Conservation (phyloP, 2,888 invertebrate species). For the Epistrophe eligans region DNA sequence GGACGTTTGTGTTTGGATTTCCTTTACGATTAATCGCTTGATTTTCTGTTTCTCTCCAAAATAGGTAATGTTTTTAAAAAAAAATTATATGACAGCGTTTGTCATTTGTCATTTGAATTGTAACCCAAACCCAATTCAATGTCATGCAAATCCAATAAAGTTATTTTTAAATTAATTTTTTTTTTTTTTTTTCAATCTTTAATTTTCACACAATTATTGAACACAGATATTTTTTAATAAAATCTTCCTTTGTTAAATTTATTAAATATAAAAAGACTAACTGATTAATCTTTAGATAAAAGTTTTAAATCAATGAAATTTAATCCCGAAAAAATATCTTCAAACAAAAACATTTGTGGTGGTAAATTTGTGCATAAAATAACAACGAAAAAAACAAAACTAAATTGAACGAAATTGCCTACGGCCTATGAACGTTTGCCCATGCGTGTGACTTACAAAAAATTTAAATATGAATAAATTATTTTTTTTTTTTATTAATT, state of each 20-base stretch:
- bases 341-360: not conserved
- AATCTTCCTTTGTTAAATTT: not conserved
- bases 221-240: too few species aligned
- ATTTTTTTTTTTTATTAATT: not conserved
- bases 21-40: too few species aligned
- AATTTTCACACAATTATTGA: too few species aligned
- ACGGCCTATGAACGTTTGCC: not conserved
- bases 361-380: not conserved
- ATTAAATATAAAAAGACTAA: not conserved
- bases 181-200: too few species aligned
- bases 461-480: conserved; percentile 14
- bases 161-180: too few species aligned
- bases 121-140: too few species aligned
- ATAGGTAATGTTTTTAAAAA: too few species aligned
- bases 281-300: not conserved
- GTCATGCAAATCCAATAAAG: too few species aligned
- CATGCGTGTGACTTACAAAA: not conserved
- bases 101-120: too few species aligned
- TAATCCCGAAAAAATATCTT: not conserved
- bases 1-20: too few species aligned
- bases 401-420: conserved; percentile 5
- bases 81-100: too few species aligned
- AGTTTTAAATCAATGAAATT: not conserved
- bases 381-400: not conserved
- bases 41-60: too few species aligned